These are phyloP conservation scores for Petrolisthes cinctipes DNA, from an alignment of 2,888 invertebrate genomes.

Conservation along the genomic window DNA sequence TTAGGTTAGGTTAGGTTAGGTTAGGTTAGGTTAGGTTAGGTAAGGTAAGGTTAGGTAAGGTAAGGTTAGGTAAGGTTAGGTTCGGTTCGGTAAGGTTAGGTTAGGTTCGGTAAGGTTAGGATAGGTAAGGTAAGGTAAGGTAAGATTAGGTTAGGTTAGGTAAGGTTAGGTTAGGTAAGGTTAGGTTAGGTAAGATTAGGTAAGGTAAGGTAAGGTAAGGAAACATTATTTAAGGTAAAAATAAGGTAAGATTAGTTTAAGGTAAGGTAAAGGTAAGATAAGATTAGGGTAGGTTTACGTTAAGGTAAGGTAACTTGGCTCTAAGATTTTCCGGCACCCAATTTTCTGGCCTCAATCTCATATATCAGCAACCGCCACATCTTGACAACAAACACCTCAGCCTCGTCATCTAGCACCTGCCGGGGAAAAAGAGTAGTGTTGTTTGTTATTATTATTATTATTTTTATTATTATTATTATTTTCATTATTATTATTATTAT, in stretches of 20 bases:
- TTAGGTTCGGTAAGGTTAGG: too few relatives aligned
- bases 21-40: background rate
- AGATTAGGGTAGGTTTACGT: background rate
- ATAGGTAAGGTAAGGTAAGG: too few relatives aligned
- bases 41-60: background rate
- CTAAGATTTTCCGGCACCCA: slow-evolving; percentile 74
- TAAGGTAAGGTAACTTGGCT: background rate
- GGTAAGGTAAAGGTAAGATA: background rate
- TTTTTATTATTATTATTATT: too few relatives aligned
- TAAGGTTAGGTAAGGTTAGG: too few relatives aligned
- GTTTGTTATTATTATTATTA: too few relatives aligned
- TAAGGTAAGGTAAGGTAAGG: background rate
- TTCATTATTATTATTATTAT: too few relatives aligned
- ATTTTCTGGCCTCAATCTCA: slow-evolving; percentile 98
- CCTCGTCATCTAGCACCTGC: slow-evolving; percentile 98
- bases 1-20: background rate
- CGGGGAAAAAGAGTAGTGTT: slow-evolving; percentile 66
- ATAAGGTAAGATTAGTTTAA: background rate
- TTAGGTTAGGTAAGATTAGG: background rate
- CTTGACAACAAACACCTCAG: slow-evolving; percentile 99
- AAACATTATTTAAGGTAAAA: background rate
- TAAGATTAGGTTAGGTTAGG: background rate
- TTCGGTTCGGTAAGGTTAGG: too few relatives aligned
- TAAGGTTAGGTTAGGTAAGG: background rate
- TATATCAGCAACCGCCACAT: slow-evolving; percentile 99